Base-by-base conservation (phyloP, 2,888 invertebrate species). In the Morpho helenor region DNA sequence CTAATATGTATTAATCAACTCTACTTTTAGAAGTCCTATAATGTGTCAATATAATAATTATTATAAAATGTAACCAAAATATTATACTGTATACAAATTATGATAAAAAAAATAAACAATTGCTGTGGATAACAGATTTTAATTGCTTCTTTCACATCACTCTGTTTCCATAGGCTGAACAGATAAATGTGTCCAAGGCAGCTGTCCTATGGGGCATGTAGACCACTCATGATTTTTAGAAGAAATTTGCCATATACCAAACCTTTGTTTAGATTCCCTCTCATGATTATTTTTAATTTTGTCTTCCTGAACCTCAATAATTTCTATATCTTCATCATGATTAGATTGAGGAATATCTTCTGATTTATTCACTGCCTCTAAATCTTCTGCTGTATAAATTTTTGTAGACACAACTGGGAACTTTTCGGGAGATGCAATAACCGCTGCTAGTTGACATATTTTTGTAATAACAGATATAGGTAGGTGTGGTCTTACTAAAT, bases 71-170 rank as follows among this genome's bases (percentile, higher is more conserved):
- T 89, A 89, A 90, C 88, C 90, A 88, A 88, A 90, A 87, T 84
- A 83, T 79, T 78, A 77, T 78, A 77, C 82, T 82, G 80, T 89
- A 89, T 90, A 87, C 87, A 89, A 87, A 85, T 79, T 84, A 84
- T 80, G 77, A 82, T 82, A 77, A 78, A 79, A 83, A 80, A 83
- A 84, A 80, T 75, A 77, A 80, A 80, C 79, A 87, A 85, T 82
- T 86, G 84, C 84, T 87, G 85, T 85, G 82, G 75, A 79, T 66
- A 57, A 60, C 57, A 56, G 72, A 72, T 68, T 72, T 74, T 74
- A 60, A 63, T 51, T 63, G 54, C 60, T 67, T 56, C 55, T 62
- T 63, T 66, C 58, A 46, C 8, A 31, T 49, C 44, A 52, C 49
- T 59, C 47, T 60, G 53, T 61, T 23, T 60, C 63, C 59, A 66